These are phyloP conservation scores for Octodonta nipae DNA, from an alignment of 2,888 invertebrate species.

Conservation along the genomic window DNA sequence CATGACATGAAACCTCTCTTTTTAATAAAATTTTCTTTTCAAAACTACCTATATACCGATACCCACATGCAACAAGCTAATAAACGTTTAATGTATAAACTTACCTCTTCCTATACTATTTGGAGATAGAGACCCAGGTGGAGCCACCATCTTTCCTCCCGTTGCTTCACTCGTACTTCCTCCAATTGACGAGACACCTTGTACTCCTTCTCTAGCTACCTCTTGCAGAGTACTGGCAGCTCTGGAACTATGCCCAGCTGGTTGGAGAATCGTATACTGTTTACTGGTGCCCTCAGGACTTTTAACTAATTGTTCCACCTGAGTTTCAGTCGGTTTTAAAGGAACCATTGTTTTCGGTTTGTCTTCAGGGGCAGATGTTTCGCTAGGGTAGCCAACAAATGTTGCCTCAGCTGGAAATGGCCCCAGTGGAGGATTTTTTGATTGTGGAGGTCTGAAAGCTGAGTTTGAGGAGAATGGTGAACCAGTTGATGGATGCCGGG, in stretches of 20 bases:
- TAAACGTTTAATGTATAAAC: too few species aligned
- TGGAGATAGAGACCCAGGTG: slow-evolving; percentile 51
- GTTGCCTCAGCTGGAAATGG: slow-evolving; percentile 58
- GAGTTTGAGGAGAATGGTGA: slow-evolving; percentile 55
- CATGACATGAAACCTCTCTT: too few species aligned
- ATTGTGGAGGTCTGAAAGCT: slow-evolving; percentile 59
- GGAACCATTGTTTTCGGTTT: slow-evolving; percentile 37
- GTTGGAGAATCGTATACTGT: slow-evolving; percentile 78
- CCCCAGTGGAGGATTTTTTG: slow-evolving; percentile 35
- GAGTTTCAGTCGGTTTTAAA: slow-evolving; percentile 31
- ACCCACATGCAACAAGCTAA: too few species aligned
- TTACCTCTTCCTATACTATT: slow-evolving; percentile 67
- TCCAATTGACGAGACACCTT: slow-evolving; percentile 38
- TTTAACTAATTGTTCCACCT: slow-evolving; percentile 24
- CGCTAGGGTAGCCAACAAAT: slow-evolving; percentile 55
- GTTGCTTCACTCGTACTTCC: slow-evolving; percentile 30
- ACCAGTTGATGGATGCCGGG: slow-evolving; percentile 17
- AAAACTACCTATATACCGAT: too few species aligned
- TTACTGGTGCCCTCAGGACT: slow-evolving; percentile 47
- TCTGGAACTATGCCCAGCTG: slow-evolving; percentile 65
- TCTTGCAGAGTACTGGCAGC: slow-evolving; percentile 74
- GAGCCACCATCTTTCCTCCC: slow-evolving; percentile 24
- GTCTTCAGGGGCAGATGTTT: slow-evolving; percentile 30
- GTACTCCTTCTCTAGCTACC: slow-evolving; percentile 48
- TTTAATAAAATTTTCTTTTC: too few species aligned